A percentile compares a stretch with the other conserved stretches of the same genome.
phyloP scores from a whole-genome alignment of 2,797 vertebrate species.

The Poeciliopsis gracilis region DNA sequence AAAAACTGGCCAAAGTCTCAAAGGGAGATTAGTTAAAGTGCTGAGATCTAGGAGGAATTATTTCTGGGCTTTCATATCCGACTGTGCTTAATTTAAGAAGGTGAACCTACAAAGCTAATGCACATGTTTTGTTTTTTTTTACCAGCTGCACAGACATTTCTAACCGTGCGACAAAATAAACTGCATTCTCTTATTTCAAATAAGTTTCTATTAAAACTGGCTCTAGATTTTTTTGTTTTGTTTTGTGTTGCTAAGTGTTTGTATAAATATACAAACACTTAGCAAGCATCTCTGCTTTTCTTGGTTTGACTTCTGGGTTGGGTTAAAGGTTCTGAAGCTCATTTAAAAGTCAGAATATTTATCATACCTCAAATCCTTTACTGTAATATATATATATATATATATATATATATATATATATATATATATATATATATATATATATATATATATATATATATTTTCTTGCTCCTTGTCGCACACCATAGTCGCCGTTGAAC shows the following conservation, averaged over 20 bases:
- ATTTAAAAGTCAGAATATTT: background rate
- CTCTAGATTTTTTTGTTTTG: background rate
- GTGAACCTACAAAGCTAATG: background rate
- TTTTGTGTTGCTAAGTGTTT: background rate
- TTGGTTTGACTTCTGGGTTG: background rate
- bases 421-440: too few relatives aligned
- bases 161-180: background rate
- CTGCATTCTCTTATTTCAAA: background rate
- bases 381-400: accelerated
- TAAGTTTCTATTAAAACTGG: background rate
- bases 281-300: background rate
- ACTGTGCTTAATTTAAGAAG: conserved; percentile 2
- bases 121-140: background rate
- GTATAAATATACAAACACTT: background rate
- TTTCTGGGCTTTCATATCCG: background rate
- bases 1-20: conserved; percentile 1
- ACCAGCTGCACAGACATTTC: background rate
- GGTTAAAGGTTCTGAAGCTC: background rate
- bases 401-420: too few relatives aligned
- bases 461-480: background rate
- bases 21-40: conserved; percentile 9
- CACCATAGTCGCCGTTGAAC: background rate
- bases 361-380: background rate
- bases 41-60: background rate
- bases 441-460: too few relatives aligned